Evolutionary conservation across 2,113 vertebrate genomes (phyloP).

Genomic region (Casuarius casuarius): DNA sequence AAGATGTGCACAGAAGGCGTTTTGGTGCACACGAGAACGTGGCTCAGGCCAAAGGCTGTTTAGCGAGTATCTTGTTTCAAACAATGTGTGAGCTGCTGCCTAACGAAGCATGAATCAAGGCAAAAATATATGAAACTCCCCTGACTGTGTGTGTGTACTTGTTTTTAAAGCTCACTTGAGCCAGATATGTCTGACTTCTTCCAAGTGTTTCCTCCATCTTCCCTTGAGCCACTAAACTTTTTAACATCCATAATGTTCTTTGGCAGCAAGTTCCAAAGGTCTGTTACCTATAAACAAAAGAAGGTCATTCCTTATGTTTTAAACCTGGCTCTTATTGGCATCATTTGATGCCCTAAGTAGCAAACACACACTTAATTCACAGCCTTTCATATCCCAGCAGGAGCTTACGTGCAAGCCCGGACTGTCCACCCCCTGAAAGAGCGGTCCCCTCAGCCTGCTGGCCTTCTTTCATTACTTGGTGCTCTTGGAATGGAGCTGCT

Average conservation of each 20-base stretch:
- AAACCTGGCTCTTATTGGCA: neutral
- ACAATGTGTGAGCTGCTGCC: neutral
- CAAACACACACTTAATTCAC: neutral
- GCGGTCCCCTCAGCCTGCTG: fast-evolving
- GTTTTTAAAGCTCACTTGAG: neutral
- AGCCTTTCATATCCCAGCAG: neutral
- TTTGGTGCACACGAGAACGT: neutral
- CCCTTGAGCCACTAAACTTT: neutral
- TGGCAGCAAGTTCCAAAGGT: neutral
- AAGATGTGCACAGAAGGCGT: neutral
- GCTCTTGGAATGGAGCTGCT: neutral
- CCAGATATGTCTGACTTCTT: neutral
- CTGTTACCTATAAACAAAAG: neutral
- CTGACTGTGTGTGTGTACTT: neutral
- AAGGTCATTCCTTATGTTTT: neutral
- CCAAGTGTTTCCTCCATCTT: neutral
- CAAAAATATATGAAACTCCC: neutral
- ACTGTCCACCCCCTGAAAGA: neutral
- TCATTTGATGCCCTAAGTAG: fast-evolving
- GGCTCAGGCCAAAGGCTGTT: neutral
- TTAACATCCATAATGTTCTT: neutral
- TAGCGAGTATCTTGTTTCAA: neutral
- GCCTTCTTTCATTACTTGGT: neutral
- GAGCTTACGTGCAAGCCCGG: neutral
- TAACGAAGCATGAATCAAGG: neutral